Evolutionary conservation across 2,797 vertebrate species (phyloP).

Genomic region (Sebastes ruberrimus): DNA sequence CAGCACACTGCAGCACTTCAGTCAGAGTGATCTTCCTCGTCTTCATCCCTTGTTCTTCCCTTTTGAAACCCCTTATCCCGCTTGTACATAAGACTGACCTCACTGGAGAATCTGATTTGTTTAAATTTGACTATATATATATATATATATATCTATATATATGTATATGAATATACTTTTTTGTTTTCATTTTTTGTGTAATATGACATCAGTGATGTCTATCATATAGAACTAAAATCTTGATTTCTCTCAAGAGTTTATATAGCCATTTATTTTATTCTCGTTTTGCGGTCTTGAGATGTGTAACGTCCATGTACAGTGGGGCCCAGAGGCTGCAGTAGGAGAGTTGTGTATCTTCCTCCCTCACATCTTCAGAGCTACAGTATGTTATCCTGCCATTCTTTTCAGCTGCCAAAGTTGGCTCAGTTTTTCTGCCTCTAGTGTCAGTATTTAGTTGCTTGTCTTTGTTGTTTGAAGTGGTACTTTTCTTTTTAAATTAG

Average conservation of each 20-base stretch:
- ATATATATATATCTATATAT: constrained; percentile 53
- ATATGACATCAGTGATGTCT: constrained; percentile 99
- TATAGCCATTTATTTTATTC: constrained; percentile 92
- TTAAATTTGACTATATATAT: constrained; percentile 88
- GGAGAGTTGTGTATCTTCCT: constrained; percentile 87
- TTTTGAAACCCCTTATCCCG: constrained; percentile 81
- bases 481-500: constrained; percentile 82
- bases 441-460: constrained; percentile 77
- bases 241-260: constrained; percentile 99
- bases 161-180: constrained; percentile 75
- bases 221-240: constrained; percentile 98
- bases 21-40: constrained; percentile 88
- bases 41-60: constrained; percentile 76
- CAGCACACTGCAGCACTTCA: constrained; percentile 94
- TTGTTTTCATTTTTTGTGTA: constrained; percentile 83
- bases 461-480: constrained; percentile 82
- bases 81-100: constrained; percentile 90
- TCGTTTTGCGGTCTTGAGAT: constrained; percentile 86
- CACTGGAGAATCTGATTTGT: constrained; percentile 78
- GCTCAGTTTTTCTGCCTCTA: constrained; percentile 63
- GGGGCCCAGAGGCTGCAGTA: constrained; percentile 91
- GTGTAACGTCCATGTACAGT: constrained; percentile 85
- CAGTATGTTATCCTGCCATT: constrained; percentile 81
- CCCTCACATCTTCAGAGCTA: constrained; percentile 81
- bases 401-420: constrained; percentile 85